Conservation (phyloP, 2,888 invertebrate species). For the Erpobdella octoculata region DNA sequence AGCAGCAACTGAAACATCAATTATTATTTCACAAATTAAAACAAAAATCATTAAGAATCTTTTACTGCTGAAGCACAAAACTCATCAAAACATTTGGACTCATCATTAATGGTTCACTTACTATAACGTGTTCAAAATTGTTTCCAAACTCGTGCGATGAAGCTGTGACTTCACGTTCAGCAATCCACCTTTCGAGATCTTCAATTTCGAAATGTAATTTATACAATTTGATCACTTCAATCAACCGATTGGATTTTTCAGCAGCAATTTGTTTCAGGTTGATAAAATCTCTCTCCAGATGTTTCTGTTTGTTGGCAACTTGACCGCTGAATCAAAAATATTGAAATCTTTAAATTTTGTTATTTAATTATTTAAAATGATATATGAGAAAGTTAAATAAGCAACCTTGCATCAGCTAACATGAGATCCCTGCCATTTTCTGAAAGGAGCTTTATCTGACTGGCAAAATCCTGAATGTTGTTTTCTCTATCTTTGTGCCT, state of each 20-base stretch:
- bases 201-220: slow-evolving; percentile 93
- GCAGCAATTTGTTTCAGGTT: slow-evolving; percentile 92
- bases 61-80: not conserved
- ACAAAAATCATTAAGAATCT: not conserved
- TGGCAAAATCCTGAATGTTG: slow-evolving; percentile 93
- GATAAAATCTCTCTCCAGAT: slow-evolving; percentile 93
- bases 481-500: slow-evolving; percentile 91
- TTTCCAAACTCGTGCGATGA: slow-evolving; percentile 94
- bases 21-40: not conserved
- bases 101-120: slow-evolving; percentile 43
- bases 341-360: no score
- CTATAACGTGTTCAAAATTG: slow-evolving; percentile 92
- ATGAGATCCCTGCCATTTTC: not conserved
- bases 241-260: slow-evolving; percentile 85
- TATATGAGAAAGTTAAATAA: no score
- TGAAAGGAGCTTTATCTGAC: slow-evolving; percentile 79
- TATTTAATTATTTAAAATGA: no score
- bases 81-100: not conserved
- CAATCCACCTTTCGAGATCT: slow-evolving; percentile 98
- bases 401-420: no score
- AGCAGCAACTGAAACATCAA: slow-evolving; percentile 64
- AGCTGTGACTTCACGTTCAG: slow-evolving; percentile 92
- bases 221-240: slow-evolving; percentile 91
- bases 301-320: slow-evolving; percentile 84
- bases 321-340: slow-evolving; percentile 81